A percentile compares a stretch with the other conserved stretches of the same genome.
phyloP scores from a whole-genome alignment of 2,113 vertebrate species.

The Ammodytes marinus region DNA sequence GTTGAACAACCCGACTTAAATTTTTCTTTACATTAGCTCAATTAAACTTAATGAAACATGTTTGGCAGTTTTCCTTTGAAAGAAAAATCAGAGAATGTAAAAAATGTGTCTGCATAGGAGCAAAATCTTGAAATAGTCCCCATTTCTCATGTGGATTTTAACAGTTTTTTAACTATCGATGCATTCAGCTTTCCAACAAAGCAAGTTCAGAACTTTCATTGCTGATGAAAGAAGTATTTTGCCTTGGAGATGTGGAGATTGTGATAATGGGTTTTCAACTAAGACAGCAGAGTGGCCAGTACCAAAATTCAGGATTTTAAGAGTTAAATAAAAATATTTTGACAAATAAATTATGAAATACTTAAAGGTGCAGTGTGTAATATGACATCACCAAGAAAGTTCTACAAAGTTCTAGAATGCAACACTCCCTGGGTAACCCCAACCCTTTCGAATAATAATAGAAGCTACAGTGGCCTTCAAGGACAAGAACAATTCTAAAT shows the following conservation, averaged over 20 bases:
- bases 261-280: not conserved
- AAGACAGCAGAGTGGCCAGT: not conserved
- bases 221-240: not conserved
- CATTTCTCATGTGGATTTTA: not conserved
- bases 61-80: constrained; percentile 4
- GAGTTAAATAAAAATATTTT: not conserved
- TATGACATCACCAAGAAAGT: no score
- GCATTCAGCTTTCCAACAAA: not conserved
- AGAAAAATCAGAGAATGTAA: not conserved
- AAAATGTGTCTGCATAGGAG: not conserved
- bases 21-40: not conserved
- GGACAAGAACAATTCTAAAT: no score
- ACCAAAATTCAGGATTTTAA: not conserved
- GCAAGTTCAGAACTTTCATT: not conserved
- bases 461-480: no score
- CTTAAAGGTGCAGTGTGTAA: no score
- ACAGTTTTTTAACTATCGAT: not conserved
- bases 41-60: constrained; percentile 6
- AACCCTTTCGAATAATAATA: no score
- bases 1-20: not conserved
- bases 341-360: no score
- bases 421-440: no score
- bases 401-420: no score
- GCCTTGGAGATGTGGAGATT: no score
- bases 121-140: not conserved